Base-by-base conservation (phyloP, 2,113 vertebrate species). In the Egretta garzetta region DNA sequence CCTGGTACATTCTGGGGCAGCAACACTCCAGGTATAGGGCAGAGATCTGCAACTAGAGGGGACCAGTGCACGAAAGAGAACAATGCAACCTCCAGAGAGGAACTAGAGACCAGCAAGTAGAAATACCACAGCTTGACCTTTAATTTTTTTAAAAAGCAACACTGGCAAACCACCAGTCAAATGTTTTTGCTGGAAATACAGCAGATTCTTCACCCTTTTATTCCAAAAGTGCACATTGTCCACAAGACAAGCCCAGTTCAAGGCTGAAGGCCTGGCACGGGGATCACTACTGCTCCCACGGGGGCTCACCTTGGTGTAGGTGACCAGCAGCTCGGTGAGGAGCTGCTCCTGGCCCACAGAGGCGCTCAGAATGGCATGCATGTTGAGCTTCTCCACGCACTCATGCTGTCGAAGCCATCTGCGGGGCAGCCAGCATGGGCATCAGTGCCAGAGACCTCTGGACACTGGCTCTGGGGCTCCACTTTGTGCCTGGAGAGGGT, bases 331-430 rank as follows among this genome's bases (percentile, higher is more conserved):
- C 92, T 99, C 99, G 9, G 98, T 99, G 64, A 99, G 98, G 73
- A 98, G 99, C 97, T 99, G 99, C 12, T 99, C 98, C 58, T 99
- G 98, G 89, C 98, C 97, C 4, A 93, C 53, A 0, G 98, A 98
- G 62, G 99, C 99, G 4, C 98, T 99, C 75, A 99, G 97, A 94
- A 99, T 99, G 8, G 99, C 99, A 41, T 99, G 99, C 98, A 99
- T 99, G 96, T 99, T 99, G 28, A 99, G 98, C 97, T 99, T 99
- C 98, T 99, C 99, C 50, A 99, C 97, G 9, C 96, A 97, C 58
- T 99, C 99, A 1, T 99, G 99, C 82, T 99, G 99, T 81, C 62
- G 98, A 90, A 98, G 98, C 99, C 99, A 99, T 90, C 99, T 99
- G 96, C 8, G 4, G 60, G 87, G 56, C 86, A 84, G 79, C 60